Conservation (phyloP, 2,888 invertebrate species). For the Machimus rusticus region DNA sequence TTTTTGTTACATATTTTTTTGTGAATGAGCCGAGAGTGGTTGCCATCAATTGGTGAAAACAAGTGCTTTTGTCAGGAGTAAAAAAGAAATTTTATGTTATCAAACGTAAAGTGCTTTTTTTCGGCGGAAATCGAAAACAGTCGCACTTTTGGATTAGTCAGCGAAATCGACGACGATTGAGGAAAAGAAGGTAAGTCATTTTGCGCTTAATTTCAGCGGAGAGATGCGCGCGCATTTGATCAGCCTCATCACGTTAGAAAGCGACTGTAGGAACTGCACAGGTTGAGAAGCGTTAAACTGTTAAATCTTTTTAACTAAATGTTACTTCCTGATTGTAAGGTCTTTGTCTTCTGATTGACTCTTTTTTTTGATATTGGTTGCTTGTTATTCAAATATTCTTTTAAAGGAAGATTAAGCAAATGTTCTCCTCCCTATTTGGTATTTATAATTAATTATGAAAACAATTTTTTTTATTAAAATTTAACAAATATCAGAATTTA, state of each 20-base stretch:
- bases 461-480: background rate
- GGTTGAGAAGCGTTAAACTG: background rate
- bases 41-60: slow-evolving; percentile 4
- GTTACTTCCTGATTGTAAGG: background rate
- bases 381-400: background rate
- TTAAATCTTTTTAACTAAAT: background rate
- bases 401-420: background rate
- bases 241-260: background rate
- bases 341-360: background rate
- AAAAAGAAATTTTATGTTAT: slow-evolving; percentile 4
- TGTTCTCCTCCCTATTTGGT: background rate
- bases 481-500: background rate
- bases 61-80: background rate
- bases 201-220: background rate
- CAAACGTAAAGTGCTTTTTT: slow-evolving; percentile 9
- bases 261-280: background rate
- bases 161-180: background rate
- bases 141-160: slow-evolving; percentile 22
- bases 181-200: background rate
- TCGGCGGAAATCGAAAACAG: background rate
- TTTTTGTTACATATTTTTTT: background rate
- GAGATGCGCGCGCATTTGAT: background rate
- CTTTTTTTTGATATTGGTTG: background rate
- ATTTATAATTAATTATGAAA: background rate
- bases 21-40: background rate